Percentiles rank a stretch among this genome's conserved stretches.
Evolutionary conservation across 2,113 vertebrate species (phyloP).

Genomic region (Stegostoma tigrinum): DNA sequence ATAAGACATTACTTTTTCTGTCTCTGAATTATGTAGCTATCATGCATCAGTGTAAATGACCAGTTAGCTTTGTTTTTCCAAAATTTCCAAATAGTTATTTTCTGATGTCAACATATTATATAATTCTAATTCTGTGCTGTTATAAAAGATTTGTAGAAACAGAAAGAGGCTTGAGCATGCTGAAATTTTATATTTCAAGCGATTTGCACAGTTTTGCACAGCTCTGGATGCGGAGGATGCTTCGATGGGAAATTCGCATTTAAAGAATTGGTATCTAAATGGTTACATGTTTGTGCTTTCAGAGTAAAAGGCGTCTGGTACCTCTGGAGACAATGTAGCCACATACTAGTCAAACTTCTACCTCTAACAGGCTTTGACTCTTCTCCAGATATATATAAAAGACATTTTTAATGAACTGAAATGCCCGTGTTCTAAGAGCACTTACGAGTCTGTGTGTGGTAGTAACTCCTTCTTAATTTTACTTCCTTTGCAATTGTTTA

Average conservation of each 20-base stretch:
- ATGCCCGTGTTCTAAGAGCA: constrained; percentile 21
- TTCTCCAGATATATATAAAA: constrained; percentile 24
- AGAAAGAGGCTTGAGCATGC: background rate
- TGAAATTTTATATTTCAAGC: background rate
- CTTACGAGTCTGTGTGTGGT: constrained; percentile 1
- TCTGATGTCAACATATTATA: background rate
- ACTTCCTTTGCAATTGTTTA: constrained; percentile 9
- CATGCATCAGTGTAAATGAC: background rate
- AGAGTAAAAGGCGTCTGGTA: constrained; percentile 20
- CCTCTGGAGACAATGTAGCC: background rate
- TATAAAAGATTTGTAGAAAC: background rate
- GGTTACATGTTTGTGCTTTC: background rate
- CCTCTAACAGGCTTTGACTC: constrained; percentile 19
- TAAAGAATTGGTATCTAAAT: background rate
- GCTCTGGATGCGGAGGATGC: background rate
- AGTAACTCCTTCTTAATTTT: background rate
- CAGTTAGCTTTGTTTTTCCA: background rate
- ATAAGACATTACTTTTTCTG: background rate
- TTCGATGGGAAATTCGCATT: background rate
- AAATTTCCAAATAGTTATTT: background rate
- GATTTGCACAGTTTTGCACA: background rate
- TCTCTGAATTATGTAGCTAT: background rate
- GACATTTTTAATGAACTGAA: constrained; percentile 18
- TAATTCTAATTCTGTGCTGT: background rate
- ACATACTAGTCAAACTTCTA: background rate